Evolutionary conservation across 1,140 invertebrate genomes (phyloP), one percentile per base, ranked within the genome.

Genomic region (Harpegnathos saltator): DNA sequence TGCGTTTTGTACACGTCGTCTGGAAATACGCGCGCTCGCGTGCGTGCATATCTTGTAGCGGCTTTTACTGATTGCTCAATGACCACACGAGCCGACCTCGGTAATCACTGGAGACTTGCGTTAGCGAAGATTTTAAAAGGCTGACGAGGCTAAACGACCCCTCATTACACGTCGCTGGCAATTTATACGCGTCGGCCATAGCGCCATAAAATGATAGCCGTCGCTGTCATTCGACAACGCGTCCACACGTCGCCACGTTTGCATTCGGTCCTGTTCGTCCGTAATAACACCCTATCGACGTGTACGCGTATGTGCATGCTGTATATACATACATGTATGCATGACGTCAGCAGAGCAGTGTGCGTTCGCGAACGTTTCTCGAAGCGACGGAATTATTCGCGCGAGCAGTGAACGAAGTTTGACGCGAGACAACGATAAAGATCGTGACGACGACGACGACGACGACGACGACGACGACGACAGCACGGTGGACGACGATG

Each of bases 21-120:
- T 38, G 50, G 48, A 68, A 66, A 50, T 69, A 48, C n/a, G 50
- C 54, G 14, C 59, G 15, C 62, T 22, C 9, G 9, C 52, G 59
- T 61, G 15, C 62, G 44, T 33, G 7, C 50, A 66, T 59, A 19
- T 12, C 14, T 80, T 17, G 58, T 33, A 54, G 65, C 82, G 48
- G 58, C 54, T 59, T 89, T 83, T 87, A 88, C 87, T 90, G 87
- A 91, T 90, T 91, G 87, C 89, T 77, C 69, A 38, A 80, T 82
- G 83, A 84, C 88, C 86, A 85, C 87, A 88, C 86, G 72, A 89
- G 85, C 83, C 87, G 86, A 88, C 82, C 86, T 88, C 58, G 83
- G 73, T 86, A 90, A 90, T 90, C 86, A 82, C 80, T 74, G 66
- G 50, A 48, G 84, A 85, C 80, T 83, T 83, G 38, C 72, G 72